Percentiles rank a stretch among this genome's conserved stretches.
phyloP scores from a whole-genome alignment of 2,113 vertebrate genomes.

The Clinocottus analis region DNA sequence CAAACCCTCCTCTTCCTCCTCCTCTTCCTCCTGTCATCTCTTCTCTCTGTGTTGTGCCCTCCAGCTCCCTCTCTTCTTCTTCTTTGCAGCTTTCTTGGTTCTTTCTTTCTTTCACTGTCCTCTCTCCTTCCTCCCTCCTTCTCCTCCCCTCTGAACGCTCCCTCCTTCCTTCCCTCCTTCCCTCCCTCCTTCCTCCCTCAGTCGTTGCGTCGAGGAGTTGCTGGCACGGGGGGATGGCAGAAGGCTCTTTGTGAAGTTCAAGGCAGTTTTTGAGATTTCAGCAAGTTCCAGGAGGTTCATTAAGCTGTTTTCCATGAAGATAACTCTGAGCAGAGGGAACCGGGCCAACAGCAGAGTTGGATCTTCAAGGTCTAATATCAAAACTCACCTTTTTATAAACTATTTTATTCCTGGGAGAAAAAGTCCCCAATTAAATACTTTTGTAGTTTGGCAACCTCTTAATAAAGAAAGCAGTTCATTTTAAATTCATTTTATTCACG shows the following conservation, averaged over 20 bases:
- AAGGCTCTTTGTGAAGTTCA: slow-evolving; percentile 69
- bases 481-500: no score
- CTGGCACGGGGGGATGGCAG: slow-evolving; percentile 60
- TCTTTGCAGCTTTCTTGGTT: slow-evolving; percentile 35
- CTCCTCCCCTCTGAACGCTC: slow-evolving; percentile 33
- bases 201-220: slow-evolving; percentile 30
- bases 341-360: neutral
- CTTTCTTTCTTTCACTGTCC: slow-evolving; percentile 30
- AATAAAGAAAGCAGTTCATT: neutral
- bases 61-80: slow-evolving; percentile 53
- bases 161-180: slow-evolving; percentile 26
- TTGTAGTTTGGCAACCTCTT: neutral
- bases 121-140: slow-evolving; percentile 40
- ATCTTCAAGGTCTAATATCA: slow-evolving; percentile 4
- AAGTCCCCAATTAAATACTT: neutral
- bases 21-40: slow-evolving; percentile 55
- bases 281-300: slow-evolving; percentile 69
- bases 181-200: slow-evolving; percentile 23
- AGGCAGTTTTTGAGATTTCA: slow-evolving; percentile 69
- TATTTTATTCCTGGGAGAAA: neutral
- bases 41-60: slow-evolving; percentile 48
- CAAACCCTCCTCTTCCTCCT: slow-evolving; percentile 47
- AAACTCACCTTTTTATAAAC: neutral
- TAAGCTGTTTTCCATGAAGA: slow-evolving; percentile 58
- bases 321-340: slow-evolving; percentile 41